Percentiles rank a stretch among this genome's conserved stretches.
Evolutionary conservation across 2,888 invertebrate species (phyloP).

Genomic region (Leptothorax acervorum): DNA sequence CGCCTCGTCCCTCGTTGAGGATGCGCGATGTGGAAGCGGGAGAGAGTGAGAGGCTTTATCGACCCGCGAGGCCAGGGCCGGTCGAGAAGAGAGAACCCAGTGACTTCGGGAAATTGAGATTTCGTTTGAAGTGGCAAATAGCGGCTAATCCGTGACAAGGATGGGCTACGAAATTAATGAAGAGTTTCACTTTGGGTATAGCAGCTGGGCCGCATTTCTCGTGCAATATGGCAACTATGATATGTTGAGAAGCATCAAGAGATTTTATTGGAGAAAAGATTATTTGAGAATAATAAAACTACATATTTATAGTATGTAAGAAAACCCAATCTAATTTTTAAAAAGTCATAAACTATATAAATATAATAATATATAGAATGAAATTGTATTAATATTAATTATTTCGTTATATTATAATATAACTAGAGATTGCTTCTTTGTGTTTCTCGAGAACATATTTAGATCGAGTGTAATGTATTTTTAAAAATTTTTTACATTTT

Average conservation of each 20-base stretch:
- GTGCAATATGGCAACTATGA: not conserved
- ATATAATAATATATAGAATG: not conserved
- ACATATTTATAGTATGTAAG: not conserved
- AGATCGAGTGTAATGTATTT: not conserved
- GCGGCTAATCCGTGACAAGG: not conserved
- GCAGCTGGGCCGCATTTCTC: not conserved
- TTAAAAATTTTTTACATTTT: not conserved
- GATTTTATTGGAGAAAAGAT: not conserved
- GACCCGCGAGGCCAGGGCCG: slow-evolving; percentile 71
- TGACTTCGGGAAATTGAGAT: slow-evolving; percentile 38
- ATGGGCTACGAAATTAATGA: not conserved
- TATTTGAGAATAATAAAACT: not conserved
- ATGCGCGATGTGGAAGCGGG: slow-evolving; percentile 54
- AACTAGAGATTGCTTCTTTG: not conserved
- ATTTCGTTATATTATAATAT: not conserved
- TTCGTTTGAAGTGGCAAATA: slow-evolving; percentile 16
- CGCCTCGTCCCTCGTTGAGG: slow-evolving; percentile 61
- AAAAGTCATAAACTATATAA: not conserved
- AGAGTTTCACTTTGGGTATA: not conserved
- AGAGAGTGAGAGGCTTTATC: slow-evolving; percentile 75
- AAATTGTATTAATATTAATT: not conserved
- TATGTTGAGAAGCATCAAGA: not conserved
- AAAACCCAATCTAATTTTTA: not conserved
- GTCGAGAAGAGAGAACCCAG: slow-evolving; percentile 52
- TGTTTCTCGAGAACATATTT: not conserved